Conservation (phyloP, 1,140 invertebrate species). For the Micrasema minimum region DNA sequence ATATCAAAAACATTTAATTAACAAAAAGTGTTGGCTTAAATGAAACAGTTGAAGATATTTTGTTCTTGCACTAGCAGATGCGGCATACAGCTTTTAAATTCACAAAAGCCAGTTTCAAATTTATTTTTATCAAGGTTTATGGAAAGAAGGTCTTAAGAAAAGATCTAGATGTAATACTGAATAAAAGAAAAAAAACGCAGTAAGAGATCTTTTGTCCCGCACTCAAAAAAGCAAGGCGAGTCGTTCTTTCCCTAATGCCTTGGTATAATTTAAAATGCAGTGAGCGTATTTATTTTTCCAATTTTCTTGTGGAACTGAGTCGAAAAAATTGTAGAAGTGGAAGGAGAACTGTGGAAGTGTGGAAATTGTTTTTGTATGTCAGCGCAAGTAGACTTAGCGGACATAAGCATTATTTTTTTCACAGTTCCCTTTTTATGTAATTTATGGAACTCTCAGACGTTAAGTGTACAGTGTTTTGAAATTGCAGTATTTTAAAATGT, state of each 20-base stretch:
- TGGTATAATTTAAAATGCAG: conserved; percentile 14
- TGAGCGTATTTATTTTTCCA: conserved; percentile 20
- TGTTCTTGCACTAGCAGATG: no score
- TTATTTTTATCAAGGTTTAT: conserved; percentile 9
- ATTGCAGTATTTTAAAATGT: no score
- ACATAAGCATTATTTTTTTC: no score
- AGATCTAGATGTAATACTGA: not conserved
- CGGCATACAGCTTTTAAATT: conserved; percentile 7
- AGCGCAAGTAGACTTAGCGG: no score
- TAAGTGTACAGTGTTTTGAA: no score
- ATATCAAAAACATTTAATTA: no score
- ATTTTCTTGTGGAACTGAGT: conserved; percentile 11
- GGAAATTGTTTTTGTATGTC: conserved; percentile 12
- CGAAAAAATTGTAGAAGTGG: no score
- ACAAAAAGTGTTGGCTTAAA: no score
- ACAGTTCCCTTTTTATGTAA: no score
- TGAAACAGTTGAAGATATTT: no score
- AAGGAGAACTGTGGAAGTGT: no score
- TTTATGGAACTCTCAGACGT: no score
- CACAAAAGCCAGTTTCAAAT: conserved; percentile 3
- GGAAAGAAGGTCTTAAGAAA: conserved; percentile 19
- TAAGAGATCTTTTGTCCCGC: conserved; percentile 13
- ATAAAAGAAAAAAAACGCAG: conserved; percentile 1
- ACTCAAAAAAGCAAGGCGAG: not conserved
- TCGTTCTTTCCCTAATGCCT: conserved; percentile 12